Base-by-base conservation (phyloP, 2,113 vertebrate genomes). In the Uria lomvia region DNA sequence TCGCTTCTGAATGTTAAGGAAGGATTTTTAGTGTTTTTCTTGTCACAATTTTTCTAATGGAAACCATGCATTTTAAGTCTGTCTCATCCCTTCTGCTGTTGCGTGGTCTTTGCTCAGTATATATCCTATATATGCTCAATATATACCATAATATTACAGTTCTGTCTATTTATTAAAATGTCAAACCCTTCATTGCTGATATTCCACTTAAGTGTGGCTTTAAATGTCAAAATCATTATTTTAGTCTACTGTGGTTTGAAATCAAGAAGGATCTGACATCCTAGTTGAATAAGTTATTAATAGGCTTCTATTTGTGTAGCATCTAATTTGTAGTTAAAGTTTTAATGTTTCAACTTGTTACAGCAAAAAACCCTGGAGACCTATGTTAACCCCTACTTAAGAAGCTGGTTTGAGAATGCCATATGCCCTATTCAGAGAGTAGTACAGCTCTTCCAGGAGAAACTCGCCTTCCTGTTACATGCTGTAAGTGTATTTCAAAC, bases 381-480 rank as follows among this genome's bases (percentile, higher is more conserved):
- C 1, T 97, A 94, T 38, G 88, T 99, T 50, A 98, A 98, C 45
- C 98, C 98, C 5, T 99, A 98, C 92, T 97, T 99, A 96, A 98
- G 96, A 88, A 98, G 89, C 87, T 99, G 99, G 99, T 99, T 99
- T 88, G 99, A 99, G 87, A 98, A 99, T 81, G 98, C 98, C 4
- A 97, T 99, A 42, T 98, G 99, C 97, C 99, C 99, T 47, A 98
- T 99, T 90, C 96, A 99, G 96, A 98, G 99, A 49, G 99, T 99
- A 3, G 98, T 99, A 66, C 98, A 98, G 95, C 98, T 99, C 89
- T 98, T 99, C 86, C 99, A 99, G 97, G 98, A 98, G 93, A 98
- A 98, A 93, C 98, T 99, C 29, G 89, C 98, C 86, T 98, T 98
- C 94, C 76, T 99, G 79, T 98, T 99, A 34, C 98, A 99, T n/a